phyloP scores from a whole-genome alignment of 2,888 invertebrate genomes.

The Epistrophe grossulariae region DNA sequence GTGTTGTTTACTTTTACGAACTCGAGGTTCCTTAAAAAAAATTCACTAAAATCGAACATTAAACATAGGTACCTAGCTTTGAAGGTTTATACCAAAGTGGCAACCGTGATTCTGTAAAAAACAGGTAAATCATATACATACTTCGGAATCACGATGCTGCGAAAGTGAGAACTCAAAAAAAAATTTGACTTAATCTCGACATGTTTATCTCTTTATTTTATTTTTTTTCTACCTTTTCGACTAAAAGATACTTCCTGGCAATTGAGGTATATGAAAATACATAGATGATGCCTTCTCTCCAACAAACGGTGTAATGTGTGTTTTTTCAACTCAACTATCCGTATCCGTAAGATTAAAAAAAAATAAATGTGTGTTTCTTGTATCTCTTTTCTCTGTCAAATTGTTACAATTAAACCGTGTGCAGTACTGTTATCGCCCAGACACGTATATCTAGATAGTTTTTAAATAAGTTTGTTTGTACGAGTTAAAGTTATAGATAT shows the following conservation, averaged over 20 bases:
- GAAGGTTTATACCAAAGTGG: constrained; percentile 10
- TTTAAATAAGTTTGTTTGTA: constrained; percentile 30
- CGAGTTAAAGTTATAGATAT: neutral
- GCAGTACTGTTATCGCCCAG: constrained; percentile 39
- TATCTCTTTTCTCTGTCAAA: constrained; percentile 58
- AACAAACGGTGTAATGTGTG: constrained; percentile 42
- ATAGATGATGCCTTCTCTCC: neutral
- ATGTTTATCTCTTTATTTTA: constrained; percentile 53
- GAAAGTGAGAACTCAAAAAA: constrained; percentile 73
- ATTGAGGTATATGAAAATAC: neutral
- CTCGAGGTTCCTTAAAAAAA: too few species aligned
- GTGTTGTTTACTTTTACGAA: too few species aligned
- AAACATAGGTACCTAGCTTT: too few species aligned
- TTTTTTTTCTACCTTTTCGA: constrained; percentile 10
- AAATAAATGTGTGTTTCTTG: constrained; percentile 40
- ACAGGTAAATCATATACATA: constrained; percentile 21
- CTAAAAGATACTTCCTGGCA: constrained; percentile 67
- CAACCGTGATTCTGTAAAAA: neutral
- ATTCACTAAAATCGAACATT: too few species aligned
- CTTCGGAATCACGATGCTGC: constrained; percentile 25
- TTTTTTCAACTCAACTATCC: neutral
- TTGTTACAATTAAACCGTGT: constrained; percentile 64
- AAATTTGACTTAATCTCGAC: constrained; percentile 70
- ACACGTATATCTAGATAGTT: constrained; percentile 33
- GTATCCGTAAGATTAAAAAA: neutral